Base-by-base conservation (phyloP, 2,888 invertebrate genomes). In the Poecilobothrus nobilitatus region DNA sequence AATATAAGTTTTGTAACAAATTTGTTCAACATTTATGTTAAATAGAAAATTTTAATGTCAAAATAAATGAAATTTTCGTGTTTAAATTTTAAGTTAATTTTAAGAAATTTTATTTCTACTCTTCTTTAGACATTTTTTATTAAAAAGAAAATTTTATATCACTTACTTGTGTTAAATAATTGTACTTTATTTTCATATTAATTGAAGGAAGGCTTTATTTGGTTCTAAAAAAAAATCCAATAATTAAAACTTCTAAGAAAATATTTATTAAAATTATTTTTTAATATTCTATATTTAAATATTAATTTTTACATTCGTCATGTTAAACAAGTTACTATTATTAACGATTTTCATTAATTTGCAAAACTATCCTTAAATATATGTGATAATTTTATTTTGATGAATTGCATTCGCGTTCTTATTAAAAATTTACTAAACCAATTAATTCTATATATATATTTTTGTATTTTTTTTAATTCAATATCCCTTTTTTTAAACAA, bases 261-360 rank as follows among this genome's bases (percentile, higher is more conserved):
- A 53, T 53, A 53, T 53, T 53, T 53, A 53, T 53, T 53, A 53
- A 53, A 53, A 53, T 53, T 53, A 53, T 18, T 18, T 53, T 53
- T 53, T 53, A 18, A 18, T 18, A 12, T 53, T 53, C 9, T 18
- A n/a, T 53, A 12, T 15, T 53, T 12, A 6, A 18, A 18, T 53
- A 53, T 18, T 12, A 53, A 12, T 18, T 53, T 53, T 53, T 53
- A n/a, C 53, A 53, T 53, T 53, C 53, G 53, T 53, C 53, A 53
- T 53, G 53, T 15, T 53, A 53, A 9, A 53, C 53, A 53, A 53
- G 15, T 41, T 41, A 41, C 15, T 41, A 9, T 41, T 41, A 53
- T 53, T 53, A 4, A 18, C 6, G 7, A 53, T 53, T 18, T n/a
- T n/a, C n/a, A n/a, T n/a, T n/a, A n/a, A 53, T 53, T 18, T 53